These are phyloP conservation scores for Pachycephus smyrnensis DNA, from an alignment of 2,888 invertebrate species.

Conservation along the genomic window DNA sequence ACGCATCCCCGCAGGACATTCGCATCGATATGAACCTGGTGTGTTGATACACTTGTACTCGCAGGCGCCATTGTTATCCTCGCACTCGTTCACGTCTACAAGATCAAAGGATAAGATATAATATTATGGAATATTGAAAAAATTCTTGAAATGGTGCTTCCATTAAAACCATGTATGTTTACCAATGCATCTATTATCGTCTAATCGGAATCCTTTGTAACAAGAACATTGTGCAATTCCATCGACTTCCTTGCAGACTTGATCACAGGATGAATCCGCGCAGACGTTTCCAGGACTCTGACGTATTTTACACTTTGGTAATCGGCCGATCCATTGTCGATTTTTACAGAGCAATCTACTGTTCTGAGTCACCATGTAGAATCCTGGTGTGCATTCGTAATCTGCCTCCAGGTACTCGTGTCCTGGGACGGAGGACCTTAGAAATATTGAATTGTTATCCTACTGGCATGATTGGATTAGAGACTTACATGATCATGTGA, in stretches of 20 bases:
- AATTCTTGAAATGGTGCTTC: not conserved
- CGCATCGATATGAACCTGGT: conserved; percentile 73
- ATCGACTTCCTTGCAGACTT: conserved; percentile 58
- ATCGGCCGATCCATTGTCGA: conserved; percentile 58
- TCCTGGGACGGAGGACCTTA: conserved; percentile 59
- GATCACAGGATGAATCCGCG: conserved; percentile 57
- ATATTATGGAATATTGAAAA: not conserved
- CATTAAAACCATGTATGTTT: conserved; percentile 19
- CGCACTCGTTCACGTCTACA: conserved; percentile 56
- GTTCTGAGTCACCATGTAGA: conserved; percentile 44
- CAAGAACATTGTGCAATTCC: conserved; percentile 57
- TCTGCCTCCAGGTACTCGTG: conserved; percentile 63
- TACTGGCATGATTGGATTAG: not conserved
- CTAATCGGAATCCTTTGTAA: conserved; percentile 56
- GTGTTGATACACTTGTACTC: conserved; percentile 73
- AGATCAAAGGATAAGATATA: not conserved
- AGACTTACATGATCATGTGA: not conserved
- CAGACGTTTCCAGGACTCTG: conserved; percentile 49
- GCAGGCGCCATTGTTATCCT: conserved; percentile 60
- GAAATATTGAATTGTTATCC: conserved; percentile 5
- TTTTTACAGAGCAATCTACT: conserved; percentile 56
- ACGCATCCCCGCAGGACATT: conserved; percentile 57
- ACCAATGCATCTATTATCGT: conserved; percentile 57
- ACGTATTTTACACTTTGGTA: conserved; percentile 55
- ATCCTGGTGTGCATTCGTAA: conserved; percentile 60